phyloP scores from a whole-genome alignment of 2,113 vertebrate genomes.

The Dissostichus mawsoni region DNA sequence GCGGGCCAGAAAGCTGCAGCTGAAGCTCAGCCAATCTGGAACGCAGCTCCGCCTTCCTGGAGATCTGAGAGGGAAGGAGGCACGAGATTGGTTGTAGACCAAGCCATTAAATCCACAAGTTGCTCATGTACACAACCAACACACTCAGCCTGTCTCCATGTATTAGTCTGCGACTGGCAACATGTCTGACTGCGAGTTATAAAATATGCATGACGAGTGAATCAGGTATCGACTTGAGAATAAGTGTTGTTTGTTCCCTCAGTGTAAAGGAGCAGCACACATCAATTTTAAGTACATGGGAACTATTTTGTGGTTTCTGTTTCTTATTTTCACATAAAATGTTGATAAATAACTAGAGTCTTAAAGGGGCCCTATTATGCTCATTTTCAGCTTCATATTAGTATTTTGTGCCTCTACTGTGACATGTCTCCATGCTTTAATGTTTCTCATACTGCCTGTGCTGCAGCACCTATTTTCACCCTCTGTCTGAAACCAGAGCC shows the following conservation, averaged over 20 bases:
- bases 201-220: slow-evolving; percentile 50
- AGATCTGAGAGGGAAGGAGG: slow-evolving; percentile 80
- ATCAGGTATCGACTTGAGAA: slow-evolving; percentile 32
- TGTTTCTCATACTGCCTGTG: too few species aligned
- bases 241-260: slow-evolving; percentile 18
- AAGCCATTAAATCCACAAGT: slow-evolving; percentile 68
- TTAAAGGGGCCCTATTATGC: too few species aligned
- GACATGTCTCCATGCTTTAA: too few species aligned
- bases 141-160: slow-evolving; percentile 40
- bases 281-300: background rate
- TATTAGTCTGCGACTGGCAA: slow-evolving; percentile 52
- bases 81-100: slow-evolving; percentile 73
- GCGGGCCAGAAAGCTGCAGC: slow-evolving; percentile 85
- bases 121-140: slow-evolving; percentile 69
- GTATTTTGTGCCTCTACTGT: too few species aligned
- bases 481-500: too few species aligned
- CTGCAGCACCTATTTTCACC: too few species aligned
- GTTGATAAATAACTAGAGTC: background rate
- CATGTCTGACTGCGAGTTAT: slow-evolving; percentile 38
- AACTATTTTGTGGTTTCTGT: background rate
- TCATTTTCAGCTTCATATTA: too few species aligned
- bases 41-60: slow-evolving; percentile 86
- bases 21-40: slow-evolving; percentile 88
- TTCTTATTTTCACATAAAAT: background rate
- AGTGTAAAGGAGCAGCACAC: slow-evolving; percentile 19